These are phyloP conservation scores for Homarus gammarus DNA, from an alignment of 2,888 invertebrate species.

Conservation along the genomic window DNA sequence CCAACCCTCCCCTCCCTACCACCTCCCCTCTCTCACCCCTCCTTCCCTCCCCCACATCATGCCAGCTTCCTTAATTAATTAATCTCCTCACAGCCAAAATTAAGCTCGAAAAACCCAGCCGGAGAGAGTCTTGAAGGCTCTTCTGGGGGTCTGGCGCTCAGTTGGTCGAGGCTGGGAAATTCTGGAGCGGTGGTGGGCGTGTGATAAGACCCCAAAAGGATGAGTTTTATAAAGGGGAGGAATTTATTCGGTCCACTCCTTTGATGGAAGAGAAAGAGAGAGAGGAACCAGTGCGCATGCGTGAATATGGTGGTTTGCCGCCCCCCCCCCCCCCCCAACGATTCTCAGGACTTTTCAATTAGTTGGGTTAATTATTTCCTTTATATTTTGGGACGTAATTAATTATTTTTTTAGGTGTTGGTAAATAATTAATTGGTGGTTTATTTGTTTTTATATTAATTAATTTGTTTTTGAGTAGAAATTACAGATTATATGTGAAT, in stretches of 20 bases:
- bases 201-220: too few relatives aligned
- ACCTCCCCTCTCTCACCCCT: too few relatives aligned
- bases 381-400: too few relatives aligned
- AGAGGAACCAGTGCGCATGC: background rate
- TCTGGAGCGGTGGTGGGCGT: too few relatives aligned
- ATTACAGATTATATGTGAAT: too few relatives aligned
- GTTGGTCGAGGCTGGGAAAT: background rate
- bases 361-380: too few relatives aligned
- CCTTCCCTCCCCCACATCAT: conserved; percentile 13
- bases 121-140: background rate
- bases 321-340: too few relatives aligned
- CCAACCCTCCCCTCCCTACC: too few relatives aligned
- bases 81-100: background rate
- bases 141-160: background rate
- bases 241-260: background rate
- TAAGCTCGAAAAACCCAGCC: background rate
- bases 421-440: too few relatives aligned
- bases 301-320: background rate
- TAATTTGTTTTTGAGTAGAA: too few relatives aligned
- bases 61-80: conserved; percentile 10
- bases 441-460: too few relatives aligned
- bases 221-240: background rate
- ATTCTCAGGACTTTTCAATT: background rate
- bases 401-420: too few relatives aligned
- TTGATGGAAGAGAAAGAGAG: conserved; percentile 1